These are phyloP conservation scores for Epinephelus fuscoguttatus DNA, from an alignment of 2,113 vertebrate genomes.

Conservation along the genomic window DNA sequence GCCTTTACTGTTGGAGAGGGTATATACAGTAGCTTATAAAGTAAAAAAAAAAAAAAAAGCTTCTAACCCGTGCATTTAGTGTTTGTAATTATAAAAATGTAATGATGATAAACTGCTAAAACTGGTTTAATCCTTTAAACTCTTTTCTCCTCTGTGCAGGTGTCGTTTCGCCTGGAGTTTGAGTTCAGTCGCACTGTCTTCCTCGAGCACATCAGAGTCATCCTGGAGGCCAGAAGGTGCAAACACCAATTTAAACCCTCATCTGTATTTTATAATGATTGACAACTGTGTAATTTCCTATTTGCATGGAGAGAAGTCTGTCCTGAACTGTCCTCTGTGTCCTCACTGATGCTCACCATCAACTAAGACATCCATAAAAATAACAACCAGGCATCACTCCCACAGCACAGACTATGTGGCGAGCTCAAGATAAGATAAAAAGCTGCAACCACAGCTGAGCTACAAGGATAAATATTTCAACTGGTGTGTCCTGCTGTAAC, in stretches of 20 bases:
- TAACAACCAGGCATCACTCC: not conserved
- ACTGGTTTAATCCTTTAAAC: constrained; percentile 12
- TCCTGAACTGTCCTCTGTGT: not conserved
- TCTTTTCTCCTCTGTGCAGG: constrained; percentile 75
- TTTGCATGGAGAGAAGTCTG: not conserved
- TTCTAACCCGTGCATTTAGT: constrained; percentile 6
- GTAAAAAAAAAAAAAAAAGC: constrained; percentile 2
- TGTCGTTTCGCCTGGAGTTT: constrained; percentile 94
- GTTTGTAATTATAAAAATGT: not conserved
- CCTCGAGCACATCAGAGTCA: constrained; percentile 88
- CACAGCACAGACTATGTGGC: not conserved
- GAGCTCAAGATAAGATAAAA: constrained; percentile 9
- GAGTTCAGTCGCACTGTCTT: constrained; percentile 92
- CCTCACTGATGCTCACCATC: too few relatives aligned
- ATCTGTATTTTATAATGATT: not conserved
- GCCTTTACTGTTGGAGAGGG: constrained; percentile 21
- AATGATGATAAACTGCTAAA: not conserved
- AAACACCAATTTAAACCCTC: not conserved
- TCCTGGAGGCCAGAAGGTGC: constrained; percentile 88
- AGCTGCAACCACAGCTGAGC: not conserved
- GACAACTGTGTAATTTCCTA: fast-evolving
- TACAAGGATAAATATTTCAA: not conserved
- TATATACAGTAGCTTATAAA: constrained; percentile 15
- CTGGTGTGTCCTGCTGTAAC: not conserved
- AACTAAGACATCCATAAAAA: not conserved